Base-by-base conservation (phyloP, 2,888 invertebrate genomes). In the Drosophila macrospina region DNA sequence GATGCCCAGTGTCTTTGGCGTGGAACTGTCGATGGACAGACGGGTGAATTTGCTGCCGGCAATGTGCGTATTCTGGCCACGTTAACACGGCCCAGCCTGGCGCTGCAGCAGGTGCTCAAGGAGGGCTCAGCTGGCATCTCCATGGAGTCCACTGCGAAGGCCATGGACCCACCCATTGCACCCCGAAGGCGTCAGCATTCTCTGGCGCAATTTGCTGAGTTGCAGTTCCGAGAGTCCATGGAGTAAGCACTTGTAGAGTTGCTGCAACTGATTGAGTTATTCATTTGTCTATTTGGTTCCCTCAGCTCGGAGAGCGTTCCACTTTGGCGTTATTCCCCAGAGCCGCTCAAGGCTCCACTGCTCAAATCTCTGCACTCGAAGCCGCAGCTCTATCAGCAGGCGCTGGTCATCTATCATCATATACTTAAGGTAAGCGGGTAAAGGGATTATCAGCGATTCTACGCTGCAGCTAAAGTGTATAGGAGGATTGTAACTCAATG, bases 51-150 rank as follows among this genome's bases (percentile, higher is more conserved):
- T 92, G 96, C 97, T 0, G 95, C 96, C 0, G 97, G 98, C 88
- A 95, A 95, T 89, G 96, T 98, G 13, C 96, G 97, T 83, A 95
- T 98, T 55, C 92, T 99, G 71, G 97, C 98, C 5, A 96, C 97
- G 0, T 93, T 98, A 72, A 93, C 94, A 2, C 94, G 94, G 90
- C 98, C 98, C 0, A 94, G 96, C 92, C 92, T 56, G 93, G 94
- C 70, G 94, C 96, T 73, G 87, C 97, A 61, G 74, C 94, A 94
- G 74, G 92, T 94, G 2, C 95, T 95, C 82, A 95, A 94, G 81
- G 94, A 86, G 13, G 52, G 39, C 8, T 90, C 88, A 2, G 76
- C 93, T 2, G 51, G 34, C 15, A 32, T 5, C 5, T 13, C 0
- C 11, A 24, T 0, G 20, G 0, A 15, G 8, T 26, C 93, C 86